Base-by-base conservation (phyloP, 2,113 vertebrate species). In the Hystrix brachyura region DNA sequence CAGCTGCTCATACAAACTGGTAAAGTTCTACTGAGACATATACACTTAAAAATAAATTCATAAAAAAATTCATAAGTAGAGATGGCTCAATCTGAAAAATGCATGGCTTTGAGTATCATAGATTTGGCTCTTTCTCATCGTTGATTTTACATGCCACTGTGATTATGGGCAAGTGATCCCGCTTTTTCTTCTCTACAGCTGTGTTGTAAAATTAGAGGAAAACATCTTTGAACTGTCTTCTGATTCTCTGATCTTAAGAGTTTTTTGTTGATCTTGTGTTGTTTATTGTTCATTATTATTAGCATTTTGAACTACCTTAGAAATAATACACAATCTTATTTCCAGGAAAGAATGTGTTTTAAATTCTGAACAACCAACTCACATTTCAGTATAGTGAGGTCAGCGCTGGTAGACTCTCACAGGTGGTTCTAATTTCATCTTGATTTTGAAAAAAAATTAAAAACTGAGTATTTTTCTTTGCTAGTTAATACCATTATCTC, bases 371-470 rank as follows among this genome's bases (percentile, higher is more conserved):
- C 23, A 60, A 32, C 79, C 38, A 53, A 4, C 48, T 94, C 19
- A 43, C 13, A 62, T 86, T 90, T 67, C 64, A 94, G 5, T 71
- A 13, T n/a, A 38, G 57, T 55, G n/a, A 93, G 48, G 32, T 89
- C 34, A 48, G 8, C 76, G 17, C 10, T 48, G 3, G 7, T 48
- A 80, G 57, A 74, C 64, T 88, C 59, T 95, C 32, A 64, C 25
- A 76, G 15, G 3, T 84, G 53, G 29, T 74, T 94, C 51, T 48
- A 88, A 27, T 78, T 91, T 59, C 59, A 27, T 38, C 34, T 38
- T 95, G 64, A 64, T 62, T 95, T 85, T 90, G 87, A 74, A 81
- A 90, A 57, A 32, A 32, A 94, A 88, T 57, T n/a, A 84, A 65
- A 51, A 79, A 29, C 14, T 51, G 48, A 62, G 29, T 72, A 0